phyloP scores from a whole-genome alignment of 1,140 invertebrate genomes.

The Callitettix versicolor region DNA sequence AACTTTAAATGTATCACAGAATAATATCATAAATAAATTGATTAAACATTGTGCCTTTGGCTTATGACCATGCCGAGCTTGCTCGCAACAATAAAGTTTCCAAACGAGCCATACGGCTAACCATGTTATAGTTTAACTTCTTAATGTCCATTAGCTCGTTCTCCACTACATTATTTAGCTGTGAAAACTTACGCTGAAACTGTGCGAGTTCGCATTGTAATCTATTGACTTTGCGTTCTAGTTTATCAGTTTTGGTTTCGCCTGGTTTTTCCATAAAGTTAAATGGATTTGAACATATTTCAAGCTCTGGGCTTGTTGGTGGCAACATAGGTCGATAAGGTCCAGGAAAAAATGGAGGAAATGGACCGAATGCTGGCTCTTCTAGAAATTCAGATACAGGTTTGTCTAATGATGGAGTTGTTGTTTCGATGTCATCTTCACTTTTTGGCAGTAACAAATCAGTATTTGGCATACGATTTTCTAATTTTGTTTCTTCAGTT shows the following conservation, averaged over 20 bases:
- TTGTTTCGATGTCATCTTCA: constrained; percentile 1
- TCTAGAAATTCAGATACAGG: constrained; percentile 1
- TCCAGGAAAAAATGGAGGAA: neutral
- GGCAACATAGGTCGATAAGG: constrained; percentile 1
- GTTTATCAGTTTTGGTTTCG: neutral
- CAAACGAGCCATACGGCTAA: neutral
- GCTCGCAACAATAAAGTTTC: neutral
- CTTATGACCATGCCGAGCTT: no score
- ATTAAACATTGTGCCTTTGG: no score
- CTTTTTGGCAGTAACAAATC: neutral
- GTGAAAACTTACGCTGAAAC: neutral
- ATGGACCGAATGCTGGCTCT: constrained; percentile 1
- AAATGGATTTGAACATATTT: constrained; percentile 2
- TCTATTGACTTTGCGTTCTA: neutral
- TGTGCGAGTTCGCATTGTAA: neutral
- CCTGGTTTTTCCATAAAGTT: constrained; percentile 1
- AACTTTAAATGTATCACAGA: no score
- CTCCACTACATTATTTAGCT: neutral
- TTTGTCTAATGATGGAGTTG: neutral
- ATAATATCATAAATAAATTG: no score
- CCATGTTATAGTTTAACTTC: neutral
- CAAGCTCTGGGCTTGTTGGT: neutral
- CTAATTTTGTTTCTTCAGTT: no score
- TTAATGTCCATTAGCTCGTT: neutral
- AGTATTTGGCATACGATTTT: no score